phyloP scores from a whole-genome alignment of 2,797 vertebrate species.

The Lithobates sylvaticus region DNA sequence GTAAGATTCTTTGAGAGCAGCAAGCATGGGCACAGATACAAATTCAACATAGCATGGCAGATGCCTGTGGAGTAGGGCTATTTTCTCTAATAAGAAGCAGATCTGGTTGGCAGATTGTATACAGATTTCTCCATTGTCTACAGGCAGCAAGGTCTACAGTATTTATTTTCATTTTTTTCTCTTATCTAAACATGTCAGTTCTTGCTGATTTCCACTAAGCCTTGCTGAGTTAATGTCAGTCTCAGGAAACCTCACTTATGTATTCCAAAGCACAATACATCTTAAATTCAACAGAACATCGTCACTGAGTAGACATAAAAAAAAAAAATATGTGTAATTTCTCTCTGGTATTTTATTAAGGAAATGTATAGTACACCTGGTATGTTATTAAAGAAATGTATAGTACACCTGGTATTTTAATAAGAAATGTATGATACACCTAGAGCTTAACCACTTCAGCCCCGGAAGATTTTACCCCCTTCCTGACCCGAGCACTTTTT shows the following conservation, averaged over 20 bases:
- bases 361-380: not conserved
- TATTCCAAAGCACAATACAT: not conserved
- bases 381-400: no score
- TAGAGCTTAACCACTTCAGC: no score
- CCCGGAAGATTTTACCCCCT: no score
- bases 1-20: conserved; percentile 7
- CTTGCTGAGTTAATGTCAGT: conserved; percentile 8
- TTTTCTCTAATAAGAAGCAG: conserved; percentile 51
- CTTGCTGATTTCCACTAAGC: conserved; percentile 34
- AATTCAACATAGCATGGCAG: conserved; percentile 49
- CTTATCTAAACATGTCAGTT: conserved; percentile 39
- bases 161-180: conserved; percentile 44
- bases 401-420: no score
- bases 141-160: conserved; percentile 18
- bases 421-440: no score
- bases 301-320: not conserved
- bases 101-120: conserved; percentile 35
- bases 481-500: no score
- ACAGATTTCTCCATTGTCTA: conserved; percentile 22
- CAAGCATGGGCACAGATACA: conserved; percentile 35
- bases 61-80: conserved; percentile 44
- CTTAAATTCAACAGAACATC: not conserved
- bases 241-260: conserved; percentile 3
- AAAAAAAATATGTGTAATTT: not conserved
- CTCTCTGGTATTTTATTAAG: not conserved